Evolutionary conservation across 2,888 invertebrate species (phyloP), one percentile per base, ranked within the genome.

Genomic region (Siphlonurus alternatus): DNA sequence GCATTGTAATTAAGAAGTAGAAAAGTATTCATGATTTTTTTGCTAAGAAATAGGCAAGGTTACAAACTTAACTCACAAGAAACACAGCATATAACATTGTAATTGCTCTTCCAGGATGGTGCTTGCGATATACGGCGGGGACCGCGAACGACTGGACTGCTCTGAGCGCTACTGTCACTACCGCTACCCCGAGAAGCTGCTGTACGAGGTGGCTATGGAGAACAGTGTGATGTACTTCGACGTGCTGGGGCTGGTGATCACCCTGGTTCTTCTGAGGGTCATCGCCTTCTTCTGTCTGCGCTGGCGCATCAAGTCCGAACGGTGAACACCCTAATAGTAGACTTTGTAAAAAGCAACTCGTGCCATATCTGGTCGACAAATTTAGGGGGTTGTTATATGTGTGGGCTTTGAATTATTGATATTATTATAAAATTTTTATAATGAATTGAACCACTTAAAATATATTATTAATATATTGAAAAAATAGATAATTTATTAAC

Each of bases 201-300:
- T 97, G 25, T 79, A 83, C 3, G 89, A 91, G 71, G 84, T 96
- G 63, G 88, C 90, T 63, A 86, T 91, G 83, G 77, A 80, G 0
- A 85, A 86, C 0, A 86, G 92, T 73, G 86, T 87, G 73, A 93
- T 93, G 75, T 88, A 88, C 84, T 85, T 86, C 70, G 93, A 94
- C 72, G 81, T 93, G 24, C 77, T 84, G 22, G 89, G 88, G 0
- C 79, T 95, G 22, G 73, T 81, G 25, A 71, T 82, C 23, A 89
- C 87, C 68, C 79, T 92, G 59, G 68, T 91, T 38, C 69, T 84
- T 15, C 78, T 88, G 19, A 80, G 90, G 70, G 74, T 83, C 18
- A 73, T 79, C 0, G 85, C 91, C 0, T 92, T 84, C 74, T 72
- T 87, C 10, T 79, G 92, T 54, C 82, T 95, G 23, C 85, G 86